Evolutionary conservation across 2,797 vertebrate species (phyloP), one percentile per base, ranked within the genome.

Genomic region (Coranthus polyacanthus): DNA sequence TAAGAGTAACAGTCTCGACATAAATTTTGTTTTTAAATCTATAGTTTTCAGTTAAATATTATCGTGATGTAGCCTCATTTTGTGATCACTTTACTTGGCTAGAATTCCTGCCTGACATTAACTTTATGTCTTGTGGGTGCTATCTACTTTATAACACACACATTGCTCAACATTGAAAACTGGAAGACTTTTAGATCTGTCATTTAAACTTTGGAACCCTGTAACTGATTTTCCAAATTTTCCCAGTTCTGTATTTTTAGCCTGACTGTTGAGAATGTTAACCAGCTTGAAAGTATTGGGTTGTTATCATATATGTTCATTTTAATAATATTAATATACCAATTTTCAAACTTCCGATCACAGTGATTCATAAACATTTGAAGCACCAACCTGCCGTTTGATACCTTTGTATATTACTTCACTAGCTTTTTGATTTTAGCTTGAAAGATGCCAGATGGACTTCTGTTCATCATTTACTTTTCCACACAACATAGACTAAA

Each of bases 1-100:
- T 71, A 38, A 0, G 18, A 20, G 49, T 47, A 52, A 45, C 9
- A 49, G 46, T 56, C 39, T 53, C 4, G 46, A 73, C 45, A 59
- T 17, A 38, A 53, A 49, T 22, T 39, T 4, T 53, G 38, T 47
- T 39, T 13, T 13, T 12, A 5, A 52, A 61, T 62, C 7, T 24
- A 18, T 26, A 3, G 9, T 43, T 57, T 24, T 12, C 12, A 18
- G 17, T 32, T 32, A 32, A 52, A 43, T 55, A 2, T 17, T 55
- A 34, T 12, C 44, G 1, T 68, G n/a, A 62, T 34, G 10, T 6
- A 1, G 42, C 17, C 12, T 54, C 9, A n/a, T n/a, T 37, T n/a
- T 41, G 53, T 46, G 26, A 52, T 55, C 2, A 7, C 42, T 22
- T 46, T 1, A 59, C 67, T n/a, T n/a, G n/a, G n/a, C n/a, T n/a